Base-by-base conservation (phyloP, 1,140 invertebrate genomes). In the Lucilia sericata region DNA sequence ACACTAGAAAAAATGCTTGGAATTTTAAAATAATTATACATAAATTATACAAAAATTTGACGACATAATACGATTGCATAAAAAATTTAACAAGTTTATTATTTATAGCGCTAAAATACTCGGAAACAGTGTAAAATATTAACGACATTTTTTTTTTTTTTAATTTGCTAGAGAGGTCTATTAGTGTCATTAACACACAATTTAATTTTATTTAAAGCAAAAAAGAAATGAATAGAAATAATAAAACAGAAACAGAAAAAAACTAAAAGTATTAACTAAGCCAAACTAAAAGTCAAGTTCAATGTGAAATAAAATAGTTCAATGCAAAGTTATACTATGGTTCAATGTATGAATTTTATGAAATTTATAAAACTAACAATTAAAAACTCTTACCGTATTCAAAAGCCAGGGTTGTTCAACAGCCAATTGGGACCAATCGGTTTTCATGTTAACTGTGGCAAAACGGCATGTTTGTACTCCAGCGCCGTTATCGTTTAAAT, bases 401-500 rank as follows among this genome's bases (percentile, higher is more conserved):
- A 94, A 92, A 13, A 99, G 93, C 98, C 98, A 99, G 30, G 97
- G 96, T 90, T 98, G 93, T 82, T 96, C 94, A 1, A 92, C 92
- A 0, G 94, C 92, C 14, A 98, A 91, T 83, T 96, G 93, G 70
- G 94, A 93, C 95, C 97, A 98, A 83, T 97, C 94, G 21, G 96
- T 97, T 4, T 93, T 91, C 84, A 96, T 95, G 84, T 95, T 94
- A 84, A 99, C 95, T 55, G 94, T 92, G 30, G 96, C 97, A 91
- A 97, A 98, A 85, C 94, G 93, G 88, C 97, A 98, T 88, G 94
- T 95, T 82, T 95, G 94, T 42, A 94, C 93, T 60, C 94, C 94
- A 25, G 95, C 93, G 42, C 94, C 94, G 7, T 94, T 95, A 14
- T 93, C 93, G 17, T 93, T 92, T 85, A 99, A 94, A 91, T 96